Evolutionary conservation across 2,113 vertebrate genomes (phyloP).

Genomic region (Hydrochoerus hydrochaeris): DNA sequence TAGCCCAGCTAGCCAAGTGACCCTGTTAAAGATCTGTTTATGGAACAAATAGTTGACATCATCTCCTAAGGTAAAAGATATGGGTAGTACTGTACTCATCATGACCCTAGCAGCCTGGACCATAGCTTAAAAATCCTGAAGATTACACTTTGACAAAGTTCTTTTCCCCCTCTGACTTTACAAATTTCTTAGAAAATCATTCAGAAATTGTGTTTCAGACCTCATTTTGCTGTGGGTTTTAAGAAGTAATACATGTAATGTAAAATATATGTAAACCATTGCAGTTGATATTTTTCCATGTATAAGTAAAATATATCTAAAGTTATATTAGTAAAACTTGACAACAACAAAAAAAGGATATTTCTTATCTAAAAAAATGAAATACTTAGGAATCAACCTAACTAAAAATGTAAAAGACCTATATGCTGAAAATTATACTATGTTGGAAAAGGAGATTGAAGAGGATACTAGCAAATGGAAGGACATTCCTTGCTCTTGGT

Average conservation of each 20-base stretch:
- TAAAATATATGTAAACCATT: slow-evolving; percentile 72
- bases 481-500: no score
- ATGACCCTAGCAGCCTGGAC: not conserved
- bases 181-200: slow-evolving; percentile 40
- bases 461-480: no score
- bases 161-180: not conserved
- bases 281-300: slow-evolving; percentile 65
- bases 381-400: no score
- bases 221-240: slow-evolving; percentile 54
- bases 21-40: slow-evolving; percentile 84
- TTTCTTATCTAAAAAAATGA: no score
- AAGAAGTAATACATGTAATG: slow-evolving; percentile 62
- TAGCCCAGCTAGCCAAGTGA: slow-evolving; percentile 82
- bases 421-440: no score
- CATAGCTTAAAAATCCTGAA: slow-evolving; percentile 1
- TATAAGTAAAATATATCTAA: slow-evolving; percentile 71
- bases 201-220: slow-evolving; percentile 62
- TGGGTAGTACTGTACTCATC: not conserved
- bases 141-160: slow-evolving; percentile 46
- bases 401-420: no score
- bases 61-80: slow-evolving; percentile 89
- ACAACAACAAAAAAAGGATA: slow-evolving; percentile 49
- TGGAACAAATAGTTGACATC: slow-evolving; percentile 83
- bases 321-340: slow-evolving; percentile 83
- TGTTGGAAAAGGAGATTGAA: no score